Evolutionary conservation across 1,140 invertebrate genomes (phyloP).

Genomic region (Hylyphantes graminicola): DNA sequence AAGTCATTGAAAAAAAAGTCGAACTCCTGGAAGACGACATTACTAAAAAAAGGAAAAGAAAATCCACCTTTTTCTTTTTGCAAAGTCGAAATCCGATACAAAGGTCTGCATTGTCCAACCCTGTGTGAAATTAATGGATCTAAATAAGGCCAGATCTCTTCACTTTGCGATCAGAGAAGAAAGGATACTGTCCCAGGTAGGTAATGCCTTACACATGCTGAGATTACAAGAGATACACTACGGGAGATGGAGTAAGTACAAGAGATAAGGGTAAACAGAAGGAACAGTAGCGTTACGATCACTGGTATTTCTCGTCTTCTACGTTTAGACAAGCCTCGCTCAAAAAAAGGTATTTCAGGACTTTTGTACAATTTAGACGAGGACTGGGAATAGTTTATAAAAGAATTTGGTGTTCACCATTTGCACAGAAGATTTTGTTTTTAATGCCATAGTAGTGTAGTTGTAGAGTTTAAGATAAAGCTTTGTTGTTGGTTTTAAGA

Average conservation of each 20-base stretch:
- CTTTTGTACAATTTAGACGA: slow-evolving; percentile 4
- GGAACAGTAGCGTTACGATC: slow-evolving; percentile 11
- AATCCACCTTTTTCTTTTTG: slow-evolving; percentile 6
- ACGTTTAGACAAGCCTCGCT: slow-evolving; percentile 39
- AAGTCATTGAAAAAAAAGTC: slow-evolving; percentile 5
- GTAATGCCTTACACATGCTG: not conserved
- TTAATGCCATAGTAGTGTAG: not conserved
- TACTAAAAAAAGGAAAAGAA: not conserved
- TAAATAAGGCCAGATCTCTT: slow-evolving; percentile 57
- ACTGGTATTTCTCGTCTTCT: slow-evolving; percentile 34
- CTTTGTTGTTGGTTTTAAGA: no score
- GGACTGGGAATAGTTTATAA: not conserved
- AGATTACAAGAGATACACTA: slow-evolving; percentile 28
- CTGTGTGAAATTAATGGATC: slow-evolving; percentile 60
- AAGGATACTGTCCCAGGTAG: not conserved
- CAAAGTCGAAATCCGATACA: slow-evolving; percentile 55
- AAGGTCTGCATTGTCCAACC: slow-evolving; percentile 55
- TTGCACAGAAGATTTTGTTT: not conserved
- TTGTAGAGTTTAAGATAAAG: no score
- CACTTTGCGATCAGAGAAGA: slow-evolving; percentile 49
- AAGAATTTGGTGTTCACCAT: slow-evolving; percentile 13
- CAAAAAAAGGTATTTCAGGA: not conserved
- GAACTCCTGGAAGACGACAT: not conserved
- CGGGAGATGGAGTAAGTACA: no score
- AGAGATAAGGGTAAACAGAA: slow-evolving; percentile 36